Conservation (phyloP, 2,888 invertebrate species). For the Yponomeuta cagnagella region DNA sequence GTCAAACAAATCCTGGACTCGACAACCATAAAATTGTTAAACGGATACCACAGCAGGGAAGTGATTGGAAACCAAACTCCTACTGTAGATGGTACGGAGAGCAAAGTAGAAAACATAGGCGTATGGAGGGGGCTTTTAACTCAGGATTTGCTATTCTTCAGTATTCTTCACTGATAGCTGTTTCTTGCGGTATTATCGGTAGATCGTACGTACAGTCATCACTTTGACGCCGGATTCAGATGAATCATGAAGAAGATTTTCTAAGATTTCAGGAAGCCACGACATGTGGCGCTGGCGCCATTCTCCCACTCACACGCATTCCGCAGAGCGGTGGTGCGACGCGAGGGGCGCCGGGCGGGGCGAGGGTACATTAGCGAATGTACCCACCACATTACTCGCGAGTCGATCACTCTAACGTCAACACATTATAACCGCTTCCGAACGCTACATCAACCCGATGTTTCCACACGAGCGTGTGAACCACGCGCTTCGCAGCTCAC, state of each 20-base stretch:
- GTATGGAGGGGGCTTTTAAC: too few relatives aligned
- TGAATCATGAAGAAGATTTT: neutral
- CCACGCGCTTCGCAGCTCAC: neutral
- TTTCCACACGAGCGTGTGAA: neutral
- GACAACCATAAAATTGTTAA: too few relatives aligned
- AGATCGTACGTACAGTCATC: too few relatives aligned
- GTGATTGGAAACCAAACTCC: too few relatives aligned
- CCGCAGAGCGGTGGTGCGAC: neutral
- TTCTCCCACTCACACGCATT: neutral
- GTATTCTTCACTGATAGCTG: too few relatives aligned
- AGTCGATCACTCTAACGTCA: neutral
- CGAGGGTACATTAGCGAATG: neutral
- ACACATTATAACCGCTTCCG: slow-evolving; percentile 1
- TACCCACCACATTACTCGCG: neutral
- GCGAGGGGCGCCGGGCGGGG: neutral
- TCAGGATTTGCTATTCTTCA: too few relatives aligned
- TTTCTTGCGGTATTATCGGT: too few relatives aligned
- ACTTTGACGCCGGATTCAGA: neutral
- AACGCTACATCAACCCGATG: neutral
- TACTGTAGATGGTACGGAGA: too few relatives aligned
- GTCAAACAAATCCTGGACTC: too few relatives aligned
- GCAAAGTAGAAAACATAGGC: too few relatives aligned
- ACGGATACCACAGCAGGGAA: too few relatives aligned
- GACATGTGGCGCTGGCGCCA: slow-evolving; percentile 6
- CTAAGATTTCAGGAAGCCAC: neutral